phyloP scores from a whole-genome alignment of 2,888 invertebrate species.

The Eremobia ochroleuca region DNA sequence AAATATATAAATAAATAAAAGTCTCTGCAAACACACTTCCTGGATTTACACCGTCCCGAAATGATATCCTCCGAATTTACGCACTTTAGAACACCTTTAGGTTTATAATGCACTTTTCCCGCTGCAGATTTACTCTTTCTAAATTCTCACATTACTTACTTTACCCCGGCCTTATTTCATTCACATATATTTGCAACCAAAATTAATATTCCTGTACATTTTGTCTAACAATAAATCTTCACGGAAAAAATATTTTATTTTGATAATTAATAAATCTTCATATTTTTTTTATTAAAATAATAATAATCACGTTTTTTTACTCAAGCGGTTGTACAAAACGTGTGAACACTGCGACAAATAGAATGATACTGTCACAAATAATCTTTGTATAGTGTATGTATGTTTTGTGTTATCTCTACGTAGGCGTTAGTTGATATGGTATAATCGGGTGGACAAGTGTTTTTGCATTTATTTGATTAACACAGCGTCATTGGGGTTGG shows the following conservation, averaged over 20 bases:
- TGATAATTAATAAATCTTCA: no score
- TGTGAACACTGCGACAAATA: background rate
- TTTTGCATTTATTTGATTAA: no score
- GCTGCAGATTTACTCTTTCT: no score
- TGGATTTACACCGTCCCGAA: no score
- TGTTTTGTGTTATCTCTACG: constrained; percentile 28
- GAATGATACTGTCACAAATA: constrained; percentile 25
- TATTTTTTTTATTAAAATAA: no score
- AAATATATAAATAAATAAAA: no score
- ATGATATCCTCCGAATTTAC: background rate
- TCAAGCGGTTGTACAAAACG: constrained; percentile 3
- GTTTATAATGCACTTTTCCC: background rate
- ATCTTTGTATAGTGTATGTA: constrained; percentile 18
- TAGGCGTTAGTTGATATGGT: constrained; percentile 2
- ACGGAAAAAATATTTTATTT: background rate
- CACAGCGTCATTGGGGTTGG: no score
- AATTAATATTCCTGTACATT: background rate
- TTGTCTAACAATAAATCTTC: background rate
- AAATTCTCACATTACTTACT: no score
- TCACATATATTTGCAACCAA: background rate
- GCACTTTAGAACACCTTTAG: background rate
- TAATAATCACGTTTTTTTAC: constrained; percentile 2
- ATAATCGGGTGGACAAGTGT: constrained; percentile 1
- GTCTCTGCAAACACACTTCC: no score
- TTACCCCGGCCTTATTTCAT: no score